Base-by-base conservation (phyloP, 2,888 invertebrate species). In the Cataglyphis altisquamis region DNA sequence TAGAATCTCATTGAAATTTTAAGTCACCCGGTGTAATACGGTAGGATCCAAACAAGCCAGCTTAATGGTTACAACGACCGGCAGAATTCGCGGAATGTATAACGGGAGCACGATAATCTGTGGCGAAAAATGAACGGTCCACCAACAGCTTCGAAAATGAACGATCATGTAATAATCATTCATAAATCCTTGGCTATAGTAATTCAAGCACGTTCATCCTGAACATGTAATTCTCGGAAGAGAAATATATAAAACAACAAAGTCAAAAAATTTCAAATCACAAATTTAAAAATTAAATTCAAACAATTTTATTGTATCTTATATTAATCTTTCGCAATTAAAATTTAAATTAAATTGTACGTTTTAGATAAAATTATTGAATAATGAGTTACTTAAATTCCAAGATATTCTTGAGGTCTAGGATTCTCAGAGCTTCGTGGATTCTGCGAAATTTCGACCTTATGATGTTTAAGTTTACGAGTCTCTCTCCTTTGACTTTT, bases 91-190 rank as follows among this genome's bases (percentile, higher is more conserved):
- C 64, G 85, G 88, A 88, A 90, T 84, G 90, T 83, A 84, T 90
- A 90, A 90, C 90, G 90, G 87, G 85, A 85, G 88, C 84, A 78
- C 66, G 67, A 88, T 83, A 88, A 90, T 87, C 82, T 57, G 75
- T 36, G 80, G 39, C 41, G 74, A 82, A 82, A 88, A 85, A 88
- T 87, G 62, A 77, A 66, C 66, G 52, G 66, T 21, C 25, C 9
- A 75, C 21, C 12, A 80, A 60, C 12, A 21, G n/a, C 32, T 60
- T 80, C 18, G 45, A 45, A 70, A 70, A 78, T 18, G 60, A 5
- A 41, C 15, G 10, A 77, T 80, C 18, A n/a, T 9, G 12, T 41
- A 57, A 78, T 78, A 55, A 77, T 77, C 12, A 10, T 12, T 3
- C 52, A 21, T 39, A 29, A 3, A 67, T 41, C 15, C 18, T 36